Conservation (phyloP, 2,113 vertebrate species). For the Megaceryle torquata region DNA sequence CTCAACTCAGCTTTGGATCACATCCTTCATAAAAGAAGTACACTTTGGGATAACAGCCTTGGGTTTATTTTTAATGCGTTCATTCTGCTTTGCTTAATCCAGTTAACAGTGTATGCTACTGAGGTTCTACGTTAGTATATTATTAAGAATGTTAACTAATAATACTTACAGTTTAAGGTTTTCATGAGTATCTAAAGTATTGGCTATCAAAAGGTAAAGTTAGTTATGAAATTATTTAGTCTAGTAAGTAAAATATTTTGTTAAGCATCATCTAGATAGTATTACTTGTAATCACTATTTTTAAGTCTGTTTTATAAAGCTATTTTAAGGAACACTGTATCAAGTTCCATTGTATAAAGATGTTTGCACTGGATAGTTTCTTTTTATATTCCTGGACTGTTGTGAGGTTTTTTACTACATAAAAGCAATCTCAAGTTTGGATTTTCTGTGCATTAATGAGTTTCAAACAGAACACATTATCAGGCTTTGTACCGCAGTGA, state of each 20-base stretch:
- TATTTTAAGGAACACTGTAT: constrained; percentile 16
- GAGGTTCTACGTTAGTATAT: constrained; percentile 34
- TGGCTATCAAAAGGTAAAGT: constrained; percentile 28
- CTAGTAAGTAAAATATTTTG: background rate
- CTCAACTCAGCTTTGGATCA: background rate
- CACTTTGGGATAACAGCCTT: background rate
- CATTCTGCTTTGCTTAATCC: background rate
- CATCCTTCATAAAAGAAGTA: background rate
- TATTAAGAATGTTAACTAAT: constrained; percentile 63
- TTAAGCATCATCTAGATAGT: background rate
- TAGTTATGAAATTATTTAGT: constrained; percentile 57
- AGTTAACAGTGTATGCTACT: background rate
- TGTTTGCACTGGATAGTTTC: constrained; percentile 59
- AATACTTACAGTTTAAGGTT: constrained; percentile 59
- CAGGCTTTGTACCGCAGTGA: background rate
- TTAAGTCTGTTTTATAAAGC: constrained; percentile 9
- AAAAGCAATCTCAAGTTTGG: constrained; percentile 47
- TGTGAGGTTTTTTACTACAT: constrained; percentile 64
- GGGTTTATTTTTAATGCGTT: background rate
- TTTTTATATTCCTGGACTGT: constrained; percentile 54
- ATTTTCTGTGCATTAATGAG: background rate
- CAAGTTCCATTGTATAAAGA: constrained; percentile 34
- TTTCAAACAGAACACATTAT: background rate
- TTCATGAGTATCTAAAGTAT: constrained; percentile 39
- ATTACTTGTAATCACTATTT: background rate